Conservation (phyloP, 2,113 vertebrate species). For the Nesogale talazaci region DNA sequence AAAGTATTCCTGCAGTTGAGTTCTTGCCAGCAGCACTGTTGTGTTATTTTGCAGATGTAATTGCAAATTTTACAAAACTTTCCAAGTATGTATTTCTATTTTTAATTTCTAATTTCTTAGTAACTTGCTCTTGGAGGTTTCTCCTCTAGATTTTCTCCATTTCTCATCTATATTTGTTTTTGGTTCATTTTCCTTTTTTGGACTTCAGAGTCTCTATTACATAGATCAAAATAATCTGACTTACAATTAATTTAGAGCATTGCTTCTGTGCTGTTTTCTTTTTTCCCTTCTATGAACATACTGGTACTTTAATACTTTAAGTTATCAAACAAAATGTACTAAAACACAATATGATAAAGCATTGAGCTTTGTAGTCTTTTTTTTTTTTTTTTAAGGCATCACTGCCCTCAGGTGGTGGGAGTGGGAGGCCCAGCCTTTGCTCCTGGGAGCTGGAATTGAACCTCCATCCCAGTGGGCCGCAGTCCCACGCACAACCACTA, state of each 20-base stretch:
- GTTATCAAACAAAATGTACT: neutral
- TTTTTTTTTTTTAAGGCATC: too few species aligned
- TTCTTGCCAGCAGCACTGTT: neutral
- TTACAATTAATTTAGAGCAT: constrained; percentile 15
- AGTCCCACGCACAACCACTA: too few species aligned
- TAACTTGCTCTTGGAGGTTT: neutral
- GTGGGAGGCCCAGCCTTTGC: too few species aligned
- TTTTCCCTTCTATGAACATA: neutral
- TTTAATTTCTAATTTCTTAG: constrained; percentile 1
- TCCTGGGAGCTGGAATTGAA: too few species aligned
- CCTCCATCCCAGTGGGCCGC: too few species aligned
- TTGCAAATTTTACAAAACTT: neutral
- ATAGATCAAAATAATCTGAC: neutral
- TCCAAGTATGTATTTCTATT: neutral
- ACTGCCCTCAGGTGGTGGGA: too few species aligned
- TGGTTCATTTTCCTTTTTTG: neutral
- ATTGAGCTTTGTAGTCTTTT: too few species aligned
- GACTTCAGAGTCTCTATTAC: neutral
- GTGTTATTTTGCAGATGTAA: constrained; percentile 23
- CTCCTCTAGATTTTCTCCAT: neutral
- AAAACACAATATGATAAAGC: neutral
- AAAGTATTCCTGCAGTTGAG: neutral
- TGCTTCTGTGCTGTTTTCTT: neutral
- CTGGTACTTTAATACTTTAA: constrained; percentile 12
- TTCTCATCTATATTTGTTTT: neutral